Evolutionary conservation across 2,888 invertebrate genomes (phyloP), one percentile per base, ranked within the genome.

Genomic region (Shargacucullia verbasci): DNA sequence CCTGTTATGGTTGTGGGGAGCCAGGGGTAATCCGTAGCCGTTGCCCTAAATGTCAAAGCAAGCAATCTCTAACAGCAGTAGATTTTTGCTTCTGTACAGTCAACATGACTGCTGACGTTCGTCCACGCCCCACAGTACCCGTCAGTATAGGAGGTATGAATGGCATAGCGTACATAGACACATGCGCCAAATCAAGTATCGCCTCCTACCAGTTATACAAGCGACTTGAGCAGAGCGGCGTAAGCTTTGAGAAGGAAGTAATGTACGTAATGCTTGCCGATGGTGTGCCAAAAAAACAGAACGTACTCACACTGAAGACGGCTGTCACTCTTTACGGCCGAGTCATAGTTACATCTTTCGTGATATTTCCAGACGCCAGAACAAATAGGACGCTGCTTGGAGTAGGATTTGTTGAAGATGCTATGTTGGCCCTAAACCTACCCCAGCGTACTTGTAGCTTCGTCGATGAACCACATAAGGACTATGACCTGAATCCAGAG

Each of bases 1-100:
- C 68, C 0, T 71, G 68, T 55, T 69, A 69, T 20, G 68, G 66
- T 1, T 69, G 69, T 48, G 68, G 71, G 8, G 45, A 47, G 6
- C 61, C 63, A 12, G 59, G 63, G 0, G 55, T 64, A 0, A 39
- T 60, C 11, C 45, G 69, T 0, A 64, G 53, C 14, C 52, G 53
- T 8, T 70, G 69, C 11, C 38, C 55, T 0, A 59, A 38, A 4
- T 70, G 69, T 31, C 33, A 57, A 31, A 2, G 9, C 2, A 40
- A 15, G 15, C 29, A 49, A 6, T 15, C 49, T 11, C 0, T 11
- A 25, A 44, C 34, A 6, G 10, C 43, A 9, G 40, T 34, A 6
- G 46, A 43, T 7, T 38, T 65, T 9, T 15, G 60, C 15, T 60
- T 54, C 35, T 65, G 53, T 27, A 43, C 54, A 1, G 31, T 39